A percentile compares a stretch with the other conserved stretches of the same genome.
Conservation (phyloP, 2,888 invertebrate genomes). For the Allygus modestus region DNA sequence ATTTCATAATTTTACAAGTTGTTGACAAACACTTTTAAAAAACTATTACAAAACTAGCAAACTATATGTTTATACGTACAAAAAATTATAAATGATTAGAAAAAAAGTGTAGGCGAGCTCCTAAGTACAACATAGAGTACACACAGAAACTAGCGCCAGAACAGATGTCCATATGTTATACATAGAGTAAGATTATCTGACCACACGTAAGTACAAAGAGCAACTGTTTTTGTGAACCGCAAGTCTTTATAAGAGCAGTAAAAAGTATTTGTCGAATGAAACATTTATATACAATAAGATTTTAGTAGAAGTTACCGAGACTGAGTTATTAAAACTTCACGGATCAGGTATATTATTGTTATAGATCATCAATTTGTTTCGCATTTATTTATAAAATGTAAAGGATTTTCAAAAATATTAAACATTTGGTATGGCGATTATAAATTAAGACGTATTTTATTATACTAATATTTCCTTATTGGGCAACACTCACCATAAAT, state of each 20-base stretch:
- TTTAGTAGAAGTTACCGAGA: too few species aligned
- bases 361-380: too few species aligned
- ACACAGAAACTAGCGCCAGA: conserved; percentile 53
- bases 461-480: too few species aligned
- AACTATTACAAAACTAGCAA: conserved; percentile 80
- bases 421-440: too few species aligned
- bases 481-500: too few species aligned
- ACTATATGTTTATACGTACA: conserved; percentile 74
- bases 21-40: conserved; percentile 74
- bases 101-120: conserved; percentile 61
- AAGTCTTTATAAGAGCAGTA: neutral
- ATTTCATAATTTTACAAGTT: conserved; percentile 57
- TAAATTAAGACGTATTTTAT: too few species aligned
- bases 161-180: conserved; percentile 24
- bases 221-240: neutral
- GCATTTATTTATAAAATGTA: too few species aligned
- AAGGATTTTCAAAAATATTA: too few species aligned
- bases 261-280: neutral
- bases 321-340: too few species aligned
- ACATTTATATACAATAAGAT: neutral
- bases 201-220: neutral
- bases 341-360: too few species aligned
- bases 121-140: conserved; percentile 61
- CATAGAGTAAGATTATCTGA: neutral
- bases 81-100: conserved; percentile 66